Base-by-base conservation (phyloP, 2,113 vertebrate species). In the Lophura nycthemera region DNA sequence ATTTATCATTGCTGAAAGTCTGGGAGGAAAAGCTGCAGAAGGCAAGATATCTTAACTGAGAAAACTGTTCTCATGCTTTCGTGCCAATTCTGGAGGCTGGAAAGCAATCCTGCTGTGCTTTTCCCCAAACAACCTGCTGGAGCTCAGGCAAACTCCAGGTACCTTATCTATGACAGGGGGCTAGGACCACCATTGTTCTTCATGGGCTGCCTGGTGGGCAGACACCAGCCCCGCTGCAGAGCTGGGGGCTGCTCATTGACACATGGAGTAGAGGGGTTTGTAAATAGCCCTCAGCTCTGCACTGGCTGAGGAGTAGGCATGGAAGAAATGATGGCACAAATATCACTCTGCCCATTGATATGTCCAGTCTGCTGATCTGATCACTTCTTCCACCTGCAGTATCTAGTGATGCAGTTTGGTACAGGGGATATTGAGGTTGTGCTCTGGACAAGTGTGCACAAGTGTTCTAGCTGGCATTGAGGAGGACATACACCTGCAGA, bases 11-110 rank as follows among this genome's bases (percentile, higher is more conserved):
- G 71, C 67, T 76, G 50, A 79, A 93, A 87, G 77, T 59, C 91
- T 82, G 74, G 81, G 45, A 95, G 81, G 63, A 87, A 93, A 94
- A 95, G 54, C 78, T 89, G 70, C 63, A 66, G 86, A 85, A 90
- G 74, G 87, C 87, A 84, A 89, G 90, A 82, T 79, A 93, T 43
- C 80, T 87, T 73, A 45, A 25, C 38, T 79, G 71, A 89, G 71
- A 85, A 89, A 94, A 89, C 40, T 61, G 8, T 76, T 84, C 59
- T 76, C 17, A 9, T 38, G 17, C 29, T 86, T 90, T 86, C 0
- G 5, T 90, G 73, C 81, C 63, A 77, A 1, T 82, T 91, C 52
- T 69, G 76, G 73, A 88, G 43, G 57, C 17, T 72, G 77, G 22
- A 56, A 45, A 78, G n/a, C 32, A 77, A 38, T 85, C 50, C 16